phyloP scores from a whole-genome alignment of 2,888 invertebrate species.

The Agrochola circellaris region DNA sequence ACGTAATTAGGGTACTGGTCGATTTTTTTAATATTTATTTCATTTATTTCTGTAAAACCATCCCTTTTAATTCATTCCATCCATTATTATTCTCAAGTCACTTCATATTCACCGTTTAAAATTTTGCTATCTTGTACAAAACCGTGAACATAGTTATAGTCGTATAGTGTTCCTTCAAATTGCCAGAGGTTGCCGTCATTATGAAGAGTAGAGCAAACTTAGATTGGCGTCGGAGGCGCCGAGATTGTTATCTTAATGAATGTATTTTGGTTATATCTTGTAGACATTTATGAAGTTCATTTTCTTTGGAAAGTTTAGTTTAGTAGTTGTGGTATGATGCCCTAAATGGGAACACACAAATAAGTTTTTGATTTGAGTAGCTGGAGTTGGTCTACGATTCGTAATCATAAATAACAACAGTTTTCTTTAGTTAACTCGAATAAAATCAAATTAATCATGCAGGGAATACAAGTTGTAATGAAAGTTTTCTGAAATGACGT shows the following conservation, averaged over 20 bases:
- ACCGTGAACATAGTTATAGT: conserved; percentile 9
- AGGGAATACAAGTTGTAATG: background rate
- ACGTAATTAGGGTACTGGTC: too few relatives aligned
- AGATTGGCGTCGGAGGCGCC: conserved; percentile 70
- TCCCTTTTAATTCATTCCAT: too few relatives aligned
- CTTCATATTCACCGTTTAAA: conserved; percentile 8
- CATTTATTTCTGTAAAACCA: too few relatives aligned
- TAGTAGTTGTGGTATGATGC: background rate
- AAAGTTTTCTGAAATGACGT: background rate
- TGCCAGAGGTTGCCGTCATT: conserved; percentile 71
- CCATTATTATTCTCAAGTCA: background rate
- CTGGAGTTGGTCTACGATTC: background rate
- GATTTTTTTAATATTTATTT: too few relatives aligned
- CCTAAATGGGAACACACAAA: background rate
- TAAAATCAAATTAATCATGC: background rate
- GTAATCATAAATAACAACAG: background rate
- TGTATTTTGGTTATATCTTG: conserved; percentile 67
- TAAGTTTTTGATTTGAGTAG: background rate
- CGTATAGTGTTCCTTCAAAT: conserved; percentile 66
- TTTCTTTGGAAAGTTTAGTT: conserved; percentile 42
- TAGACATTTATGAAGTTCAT: conserved; percentile 57
- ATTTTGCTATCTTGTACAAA: background rate
- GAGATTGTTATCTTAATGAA: conserved; percentile 76
- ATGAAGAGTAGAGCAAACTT: conserved; percentile 77
- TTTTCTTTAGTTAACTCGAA: background rate